These are phyloP conservation scores for Isotomurus palustris DNA, from an alignment of 2,888 invertebrate species.

Conservation along the genomic window DNA sequence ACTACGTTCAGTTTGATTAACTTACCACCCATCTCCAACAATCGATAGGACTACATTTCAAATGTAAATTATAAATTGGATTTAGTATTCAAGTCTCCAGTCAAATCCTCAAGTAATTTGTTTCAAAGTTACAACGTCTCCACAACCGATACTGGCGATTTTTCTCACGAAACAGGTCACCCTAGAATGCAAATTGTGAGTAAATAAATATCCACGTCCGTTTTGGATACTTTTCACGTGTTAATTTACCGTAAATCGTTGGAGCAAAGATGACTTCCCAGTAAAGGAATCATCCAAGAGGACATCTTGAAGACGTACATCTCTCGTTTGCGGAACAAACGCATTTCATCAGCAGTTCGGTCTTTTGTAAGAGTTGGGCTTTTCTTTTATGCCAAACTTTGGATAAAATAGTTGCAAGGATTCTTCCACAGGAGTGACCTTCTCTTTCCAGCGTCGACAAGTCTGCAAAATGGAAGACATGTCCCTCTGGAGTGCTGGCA, in stretches of 20 bases:
- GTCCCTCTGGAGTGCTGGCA: constrained; percentile 27
- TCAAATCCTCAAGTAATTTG: no score
- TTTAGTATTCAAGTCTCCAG: neutral
- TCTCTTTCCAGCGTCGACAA: constrained; percentile 25
- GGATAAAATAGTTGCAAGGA: neutral
- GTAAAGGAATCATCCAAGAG: constrained; percentile 27
- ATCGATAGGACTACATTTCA: constrained; percentile 35
- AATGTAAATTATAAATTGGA: neutral
- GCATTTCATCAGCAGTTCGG: neutral
- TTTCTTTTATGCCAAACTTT: constrained; percentile 14
- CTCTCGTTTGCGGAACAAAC: no score
- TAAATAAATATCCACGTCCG: no score
- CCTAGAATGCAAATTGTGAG: constrained; percentile 12
- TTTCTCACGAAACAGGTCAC: constrained; percentile 26
- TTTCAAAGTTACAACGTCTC: constrained; percentile 26
- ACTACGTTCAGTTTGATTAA: constrained; percentile 36
- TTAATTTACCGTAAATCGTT: constrained; percentile 28
- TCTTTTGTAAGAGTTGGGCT: no score
- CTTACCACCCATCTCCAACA: constrained; percentile 38
- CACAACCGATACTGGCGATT: constrained; percentile 39
- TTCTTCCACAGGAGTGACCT: constrained; percentile 6
- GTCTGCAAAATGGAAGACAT: constrained; percentile 27
- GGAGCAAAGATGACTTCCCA: constrained; percentile 27
- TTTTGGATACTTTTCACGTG: no score
- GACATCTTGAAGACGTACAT: no score